phyloP scores from a whole-genome alignment of 2,888 invertebrate genomes.

The Agrilus biguttatus region DNA sequence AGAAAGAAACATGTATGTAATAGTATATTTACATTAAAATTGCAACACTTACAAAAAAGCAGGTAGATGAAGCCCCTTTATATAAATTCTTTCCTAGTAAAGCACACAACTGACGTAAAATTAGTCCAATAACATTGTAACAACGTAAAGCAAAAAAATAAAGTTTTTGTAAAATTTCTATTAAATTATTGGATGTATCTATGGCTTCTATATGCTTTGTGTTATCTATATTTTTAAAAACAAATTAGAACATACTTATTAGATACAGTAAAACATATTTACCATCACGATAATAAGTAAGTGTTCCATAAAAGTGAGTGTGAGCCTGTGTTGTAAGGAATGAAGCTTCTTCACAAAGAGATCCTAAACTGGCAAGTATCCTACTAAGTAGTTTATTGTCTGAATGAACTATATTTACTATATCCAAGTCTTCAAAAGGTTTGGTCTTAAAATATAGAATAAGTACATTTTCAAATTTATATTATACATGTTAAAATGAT shows the following conservation, averaged over 20 bases:
- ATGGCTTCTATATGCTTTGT: conserved; percentile 16
- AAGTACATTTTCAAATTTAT: conserved; percentile 18
- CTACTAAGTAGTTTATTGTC: conserved; percentile 72
- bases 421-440: conserved; percentile 46
- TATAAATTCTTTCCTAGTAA: conserved; percentile 40
- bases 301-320: conserved; percentile 42
- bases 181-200: conserved; percentile 35
- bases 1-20: conserved; percentile 15
- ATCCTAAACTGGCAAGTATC: conserved; percentile 63
- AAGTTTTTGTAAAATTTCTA: conserved; percentile 47
- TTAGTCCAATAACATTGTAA: conserved; percentile 53
- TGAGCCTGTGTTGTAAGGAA: conserved; percentile 52
- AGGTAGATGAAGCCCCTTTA: conserved; percentile 18
- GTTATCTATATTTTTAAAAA: conserved; percentile 15
- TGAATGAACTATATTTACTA: conserved; percentile 60
- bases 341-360: conserved; percentile 64
- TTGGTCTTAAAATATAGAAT: conserved; percentile 18
- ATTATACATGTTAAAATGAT: too few species aligned
- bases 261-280: conserved; percentile 4
- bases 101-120: conserved; percentile 61
- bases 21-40: not conserved
- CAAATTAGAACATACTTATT: conserved; percentile 1
- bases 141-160: conserved; percentile 55
- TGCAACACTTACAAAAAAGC: conserved; percentile 23
- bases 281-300: conserved; percentile 57